Evolutionary conservation across 1,140 invertebrate species (phyloP).

Genomic region (Dendrolimus kikuchii): DNA sequence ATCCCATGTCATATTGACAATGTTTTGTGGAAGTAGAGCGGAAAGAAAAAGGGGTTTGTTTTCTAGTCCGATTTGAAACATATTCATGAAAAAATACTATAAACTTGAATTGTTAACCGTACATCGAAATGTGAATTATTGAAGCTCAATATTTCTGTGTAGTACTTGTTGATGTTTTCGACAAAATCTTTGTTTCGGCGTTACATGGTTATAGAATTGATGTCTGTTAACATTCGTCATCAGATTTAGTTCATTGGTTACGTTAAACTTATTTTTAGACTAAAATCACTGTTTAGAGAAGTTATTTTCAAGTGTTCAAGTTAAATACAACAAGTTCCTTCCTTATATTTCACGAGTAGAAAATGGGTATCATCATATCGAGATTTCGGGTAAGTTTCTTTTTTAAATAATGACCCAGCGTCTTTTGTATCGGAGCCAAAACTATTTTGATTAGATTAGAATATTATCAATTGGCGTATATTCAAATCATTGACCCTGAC

Average conservation of each 20-base stretch:
- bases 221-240: slow-evolving; percentile 2
- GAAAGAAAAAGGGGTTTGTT: too few relatives aligned
- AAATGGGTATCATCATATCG: slow-evolving; percentile 4
- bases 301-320: not conserved
- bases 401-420: not conserved
- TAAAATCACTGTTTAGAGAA: not conserved
- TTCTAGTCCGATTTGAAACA: too few relatives aligned
- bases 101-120: too few relatives aligned
- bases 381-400: slow-evolving; percentile 5
- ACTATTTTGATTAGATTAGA: not conserved
- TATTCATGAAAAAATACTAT: too few relatives aligned
- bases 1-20: too few relatives aligned
- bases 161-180: too few relatives aligned
- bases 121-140: too few relatives aligned
- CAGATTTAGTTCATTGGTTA: not conserved
- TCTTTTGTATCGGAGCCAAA: not conserved
- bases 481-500: too few relatives aligned
- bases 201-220: slow-evolving; percentile 1
- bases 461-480: too few relatives aligned
- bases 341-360: not conserved
- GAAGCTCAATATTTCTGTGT: too few relatives aligned
- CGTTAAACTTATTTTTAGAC: slow-evolving; percentile 1
- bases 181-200: not conserved
- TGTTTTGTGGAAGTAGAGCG: too few relatives aligned
- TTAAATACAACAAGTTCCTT: too few relatives aligned